Evolutionary conservation across 1,140 invertebrate species (phyloP), one percentile per base, ranked within the genome.

Genomic region (Neotoxoptera formosana): DNA sequence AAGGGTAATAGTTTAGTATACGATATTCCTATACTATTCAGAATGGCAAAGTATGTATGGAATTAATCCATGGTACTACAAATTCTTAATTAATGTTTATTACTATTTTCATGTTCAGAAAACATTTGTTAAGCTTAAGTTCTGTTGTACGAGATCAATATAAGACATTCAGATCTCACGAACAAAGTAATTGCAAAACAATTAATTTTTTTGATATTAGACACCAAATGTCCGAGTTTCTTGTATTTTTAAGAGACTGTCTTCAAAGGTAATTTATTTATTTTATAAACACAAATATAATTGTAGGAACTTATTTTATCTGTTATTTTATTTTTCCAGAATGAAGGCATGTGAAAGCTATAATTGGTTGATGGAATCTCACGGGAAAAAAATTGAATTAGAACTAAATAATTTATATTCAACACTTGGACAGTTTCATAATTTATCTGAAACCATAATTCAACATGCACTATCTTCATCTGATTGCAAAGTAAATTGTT

Each of bases 81-180:
- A 56, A 81, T 34, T 4, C 0, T 17, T 36, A 23, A 81, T 51
- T 92, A 92, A 51, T 36, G 25, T 30, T 51, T 47, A 83, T 51
- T 83, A 92, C 36, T 36, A 48, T n/a, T 36, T 86, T 86, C 11
- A 4, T 93, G 1, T 56, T 51, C 41, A 93, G 91, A 41, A 93
- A 93, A 84, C 45, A 53, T 83, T 51, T 93, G 34, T 56, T 93
- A 84, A 93, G 48, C n/a, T n/a, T 93, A 30, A 93, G 91, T 53
- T 84, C 91, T 93, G 30, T 93, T 47, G 23, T 45, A 30, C 91
- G 91, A 45, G 81, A 93, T 93, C 91, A 93, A 36, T 56, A 84
- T 93, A 93, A 93, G 84, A 53, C 48, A 56, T 86, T 93, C 25
- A 83, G 34, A n/a, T 56, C 21, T 30, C 47, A 84, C 4, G 81